Base-by-base conservation (phyloP, 2,797 vertebrate species). In the Pseudochirops corinnae region DNA sequence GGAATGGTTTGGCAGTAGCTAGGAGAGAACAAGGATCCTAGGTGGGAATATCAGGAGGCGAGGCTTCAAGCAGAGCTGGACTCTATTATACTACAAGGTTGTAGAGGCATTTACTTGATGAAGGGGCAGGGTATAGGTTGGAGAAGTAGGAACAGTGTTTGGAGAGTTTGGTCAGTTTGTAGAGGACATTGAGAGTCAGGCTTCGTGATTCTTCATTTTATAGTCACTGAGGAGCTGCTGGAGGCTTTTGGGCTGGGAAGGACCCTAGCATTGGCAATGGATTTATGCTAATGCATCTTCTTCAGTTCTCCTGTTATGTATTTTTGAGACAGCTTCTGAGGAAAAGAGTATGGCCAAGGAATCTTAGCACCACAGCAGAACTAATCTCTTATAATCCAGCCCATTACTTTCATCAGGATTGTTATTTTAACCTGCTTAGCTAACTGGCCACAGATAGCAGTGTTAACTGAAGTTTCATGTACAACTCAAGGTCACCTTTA, bases 361-460 rank as follows among this genome's bases (percentile, higher is more conserved):
- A 53, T 94, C 39, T 93, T 91, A 90, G 95, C 92, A 93, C 55
- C 62, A 93, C 94, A 95, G 82, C 67, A 87, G 56, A 93, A 53
- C 90, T 93, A 26, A 57, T 56, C 92, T 96, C 46, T 10, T n/a
- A 26, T 92, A 74, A 33, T 93, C 60, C 92, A 26, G 52, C 12
- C 39, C 58, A 92, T 0, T 24, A 67, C 55, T 39, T 93, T 92
- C 91, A 92, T 91, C 60, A 50, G 74, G 13, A 13, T 74, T 92
- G 91, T 92, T 95, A 29, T 53, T 90, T 31, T n/a, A 39, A 55
- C 16, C 16, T 12, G 46, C 62, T 24, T 21, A 58, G 92, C 90
- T 95, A n/a, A 95, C 7, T 11, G 18, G 46, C 31, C 57, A 82
- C 21, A 28, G 39, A 60, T 10, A 60, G 14, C 58, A 93, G 58